phyloP scores from a whole-genome alignment of 2,888 invertebrate genomes.

The Cartodere bifasciata region DNA sequence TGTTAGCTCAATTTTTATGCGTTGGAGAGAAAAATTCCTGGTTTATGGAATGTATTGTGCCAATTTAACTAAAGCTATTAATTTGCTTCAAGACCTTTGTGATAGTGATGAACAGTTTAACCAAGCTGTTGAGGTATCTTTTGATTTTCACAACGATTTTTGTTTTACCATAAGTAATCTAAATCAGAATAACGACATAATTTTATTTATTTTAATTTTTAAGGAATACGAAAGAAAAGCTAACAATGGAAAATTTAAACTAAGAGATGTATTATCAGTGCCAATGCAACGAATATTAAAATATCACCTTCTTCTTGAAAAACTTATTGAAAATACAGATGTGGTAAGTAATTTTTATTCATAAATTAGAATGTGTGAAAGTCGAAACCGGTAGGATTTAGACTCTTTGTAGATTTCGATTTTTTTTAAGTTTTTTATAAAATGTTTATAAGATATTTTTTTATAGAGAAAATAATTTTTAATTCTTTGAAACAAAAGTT shows the following conservation, averaged over 20 bases:
- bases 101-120: slow-evolving; percentile 51
- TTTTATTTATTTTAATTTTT: slow-evolving; percentile 20
- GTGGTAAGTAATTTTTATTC: slow-evolving; percentile 44
- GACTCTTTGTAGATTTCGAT: too few species aligned
- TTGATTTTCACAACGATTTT: not conserved
- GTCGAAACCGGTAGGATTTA: too few species aligned
- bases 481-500: too few species aligned
- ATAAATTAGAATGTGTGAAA: too few species aligned
- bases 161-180: slow-evolving; percentile 1
- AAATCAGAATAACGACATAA: not conserved
- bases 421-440: too few species aligned
- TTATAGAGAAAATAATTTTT: too few species aligned
- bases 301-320: slow-evolving; percentile 88
- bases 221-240: slow-evolving; percentile 88
- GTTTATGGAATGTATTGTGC: slow-evolving; percentile 95
- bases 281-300: slow-evolving; percentile 98
- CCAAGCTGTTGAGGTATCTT: slow-evolving; percentile 54
- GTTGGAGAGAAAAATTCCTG: slow-evolving; percentile 81
- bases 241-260: slow-evolving; percentile 87
- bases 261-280: slow-evolving; percentile 90
- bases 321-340: slow-evolving; percentile 75
- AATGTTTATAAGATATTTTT: too few species aligned
- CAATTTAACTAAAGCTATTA: slow-evolving; percentile 81
- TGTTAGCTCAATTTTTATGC: slow-evolving; percentile 76
- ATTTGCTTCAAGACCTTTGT: slow-evolving; percentile 65